Percentiles rank a stretch among this genome's conserved stretches.
These are phyloP conservation scores for Ceratitis capitata DNA, from an alignment of 1,140 invertebrate species.

Conservation along the genomic window DNA sequence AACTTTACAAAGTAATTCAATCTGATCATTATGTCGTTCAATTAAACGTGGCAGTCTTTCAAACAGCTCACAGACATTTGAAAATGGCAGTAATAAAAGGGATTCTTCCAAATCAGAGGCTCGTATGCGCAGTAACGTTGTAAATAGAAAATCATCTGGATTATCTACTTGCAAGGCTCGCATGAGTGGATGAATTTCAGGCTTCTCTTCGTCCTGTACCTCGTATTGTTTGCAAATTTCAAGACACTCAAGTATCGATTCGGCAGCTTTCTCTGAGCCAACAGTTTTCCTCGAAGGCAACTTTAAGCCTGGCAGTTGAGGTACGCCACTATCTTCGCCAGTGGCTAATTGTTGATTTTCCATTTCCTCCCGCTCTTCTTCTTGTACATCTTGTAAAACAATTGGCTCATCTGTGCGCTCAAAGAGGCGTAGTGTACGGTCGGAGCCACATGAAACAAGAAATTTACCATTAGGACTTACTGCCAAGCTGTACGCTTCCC, in stretches of 20 bases:
- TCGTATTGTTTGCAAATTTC: conserved; percentile 79
- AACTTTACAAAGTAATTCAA: conserved; percentile 80
- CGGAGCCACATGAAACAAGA: conserved; percentile 86
- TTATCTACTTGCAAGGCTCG: conserved; percentile 77
- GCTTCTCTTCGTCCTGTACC: conserved; percentile 67
- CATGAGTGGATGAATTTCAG: conserved; percentile 77
- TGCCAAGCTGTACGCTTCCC: conserved; percentile 78
- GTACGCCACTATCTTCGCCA: conserved; percentile 74
- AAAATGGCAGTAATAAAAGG: conserved; percentile 85
- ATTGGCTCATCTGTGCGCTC: conserved; percentile 88
- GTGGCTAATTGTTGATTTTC: conserved; percentile 78
- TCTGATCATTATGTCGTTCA: conserved; percentile 72
- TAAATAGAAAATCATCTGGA: conserved; percentile 82
- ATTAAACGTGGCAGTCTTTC: conserved; percentile 76
- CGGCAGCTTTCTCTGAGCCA: conserved; percentile 89
- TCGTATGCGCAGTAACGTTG: conserved; percentile 80
- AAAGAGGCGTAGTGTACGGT: conserved; percentile 88
- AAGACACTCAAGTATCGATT: conserved; percentile 88
- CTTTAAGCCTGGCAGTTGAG: conserved; percentile 77
- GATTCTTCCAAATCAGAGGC: conserved; percentile 91
- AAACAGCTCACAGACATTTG: conserved; percentile 82
- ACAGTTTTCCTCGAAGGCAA: conserved; percentile 90
- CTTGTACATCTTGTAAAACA: conserved; percentile 90
- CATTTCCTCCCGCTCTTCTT: conserved; percentile 80
- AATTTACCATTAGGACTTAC: conserved; percentile 85